Evolutionary conservation across 2,888 invertebrate species (phyloP), one percentile per base, ranked within the genome.

Genomic region (Acleris emargana): DNA sequence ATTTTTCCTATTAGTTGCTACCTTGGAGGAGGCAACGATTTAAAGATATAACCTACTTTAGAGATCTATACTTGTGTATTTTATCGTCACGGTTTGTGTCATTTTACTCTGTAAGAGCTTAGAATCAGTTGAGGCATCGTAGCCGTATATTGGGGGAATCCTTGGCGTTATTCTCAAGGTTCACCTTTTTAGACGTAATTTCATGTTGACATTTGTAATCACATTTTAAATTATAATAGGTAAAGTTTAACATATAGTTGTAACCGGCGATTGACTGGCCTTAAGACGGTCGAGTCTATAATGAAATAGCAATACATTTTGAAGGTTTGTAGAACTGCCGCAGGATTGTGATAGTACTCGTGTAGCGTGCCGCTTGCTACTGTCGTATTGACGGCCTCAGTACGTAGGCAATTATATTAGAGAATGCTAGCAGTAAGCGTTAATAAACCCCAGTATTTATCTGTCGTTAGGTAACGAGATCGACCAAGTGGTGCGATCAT

Each of bases 321-420:
- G 45, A 57, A 22, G 64, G 59, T 87, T 86, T 76, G 84, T 91
- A 89, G 86, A 80, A 72, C 83, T 78, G 85, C 82, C 86, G 86
- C 89, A 90, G 88, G 82, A 82, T 84, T 90, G 88, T 91, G 90
- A 90, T 91, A 91, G 78, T 82, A 85, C 83, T 86, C 82, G 78
- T 81, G 83, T 86, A 85, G 88, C 81, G 85, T 85, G 82, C 82
- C 83, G 89, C 89, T 91, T 89, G 82, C 82, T 83, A 86, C 82
- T 87, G 86, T 87, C 84, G 84, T 84, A 77, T 88, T 88, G 86
- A 89, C 91, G 88, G 88, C 87, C 86, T 89, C 81, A 86, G 84
- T 82, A 81, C 82, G 86, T 91, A 91, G 91, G 83, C 80, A 88
- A 89, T 86, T 91, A 86, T 91, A 90, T 84, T 91, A 91, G 91